Evolutionary conservation across 2,113 vertebrate genomes (phyloP), one percentile per base, ranked within the genome.

Genomic region (Menidia beryllina): DNA sequence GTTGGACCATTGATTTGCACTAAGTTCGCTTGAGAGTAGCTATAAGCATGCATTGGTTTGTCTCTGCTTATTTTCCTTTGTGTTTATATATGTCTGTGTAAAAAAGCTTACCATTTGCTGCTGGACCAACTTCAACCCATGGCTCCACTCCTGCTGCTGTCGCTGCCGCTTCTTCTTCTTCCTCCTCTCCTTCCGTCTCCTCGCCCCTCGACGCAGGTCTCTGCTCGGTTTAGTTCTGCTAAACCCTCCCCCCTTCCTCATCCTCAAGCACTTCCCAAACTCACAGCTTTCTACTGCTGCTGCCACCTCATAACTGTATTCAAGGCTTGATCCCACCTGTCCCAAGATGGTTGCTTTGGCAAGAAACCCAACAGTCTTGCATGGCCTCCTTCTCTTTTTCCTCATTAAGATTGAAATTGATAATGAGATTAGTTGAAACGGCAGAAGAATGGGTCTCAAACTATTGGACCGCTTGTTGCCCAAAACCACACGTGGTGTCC

Each of bases 181-280:
- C 87, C 58, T 86, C 88, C 66, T 90, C 88, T 63, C 89, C 92
- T 69, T 89, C 90, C 83, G 88, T 90, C 87, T 89, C 89, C 75
- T 90, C 90, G 75, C 86, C 91, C 88, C 89, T 88, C 78, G 69
- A 92, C 24, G 82, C 90, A 93, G 90, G 90, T 91, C 87, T 92
- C 69, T 87, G 82, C 88, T 91, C 79, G 82, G 86, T 92, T 91
- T 88, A 89, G 89, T 91, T 90, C 67, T 36, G 82, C 88, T 86
- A 75, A 86, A 76, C 78, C 77, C 82, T 49, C 79, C 50, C 45
- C 30, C 30, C 30, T 34, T 5, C 30, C 5, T 2, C 75, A 80
- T 77, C 45, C 69, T 71, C 55, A 57, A 74, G 67, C 79, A 81
- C 82, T 12, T 71, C 79, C 82, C 62, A 70, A 39, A 21, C 60